Evolutionary conservation across 2,797 vertebrate species (phyloP), one percentile per base, ranked within the genome.

Genomic region (Bovichtus diacanthus): DNA sequence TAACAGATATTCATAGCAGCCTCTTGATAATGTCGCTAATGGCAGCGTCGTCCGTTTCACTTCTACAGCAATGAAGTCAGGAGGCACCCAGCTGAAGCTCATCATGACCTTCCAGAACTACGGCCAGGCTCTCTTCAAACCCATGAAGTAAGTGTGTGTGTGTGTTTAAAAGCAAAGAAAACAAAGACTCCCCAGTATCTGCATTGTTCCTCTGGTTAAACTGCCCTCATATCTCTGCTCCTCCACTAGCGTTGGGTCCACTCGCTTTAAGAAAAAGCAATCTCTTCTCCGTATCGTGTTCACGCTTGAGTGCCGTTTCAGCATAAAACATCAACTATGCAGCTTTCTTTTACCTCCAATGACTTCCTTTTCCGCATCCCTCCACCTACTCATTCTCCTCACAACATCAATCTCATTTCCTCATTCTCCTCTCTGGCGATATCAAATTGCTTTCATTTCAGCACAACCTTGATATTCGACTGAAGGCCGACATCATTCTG

Each of bases 61-160:
- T 55, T 68, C 74, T 41, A 84, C 94, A 99, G 98, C 97, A 1
- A 99, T 99, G 98, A 99, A 99, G 90, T 99, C 98, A 0, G 98
- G 98, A 90, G 98, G 98, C 80, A 99, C 98, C 0, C 98, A 99
- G 87, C 96, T 99, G 84, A 99, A 99, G 91, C 96, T 99, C 93
- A 98, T 99, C 94, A 97, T 99, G 98, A 99, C 98, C 27, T 98
- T 99, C 95, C 97, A 99, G 91, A 99, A 99, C 91, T 99, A 99
- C 2, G 98, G 98, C 67, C 98, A 99, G 86, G 98, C 98, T 0
- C 93, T 95, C 60, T 95, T 96, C 81, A 96, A 95, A 83, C 95
- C 95, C 61, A 96, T 95, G 95, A 95, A 95, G 95, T 96, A 94
- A 93, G 95, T 70, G 23, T 61, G n/a, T 49, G 38, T 44, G 6